phyloP scores from a whole-genome alignment of 2,888 invertebrate species.

The Eupsilia transversa region DNA sequence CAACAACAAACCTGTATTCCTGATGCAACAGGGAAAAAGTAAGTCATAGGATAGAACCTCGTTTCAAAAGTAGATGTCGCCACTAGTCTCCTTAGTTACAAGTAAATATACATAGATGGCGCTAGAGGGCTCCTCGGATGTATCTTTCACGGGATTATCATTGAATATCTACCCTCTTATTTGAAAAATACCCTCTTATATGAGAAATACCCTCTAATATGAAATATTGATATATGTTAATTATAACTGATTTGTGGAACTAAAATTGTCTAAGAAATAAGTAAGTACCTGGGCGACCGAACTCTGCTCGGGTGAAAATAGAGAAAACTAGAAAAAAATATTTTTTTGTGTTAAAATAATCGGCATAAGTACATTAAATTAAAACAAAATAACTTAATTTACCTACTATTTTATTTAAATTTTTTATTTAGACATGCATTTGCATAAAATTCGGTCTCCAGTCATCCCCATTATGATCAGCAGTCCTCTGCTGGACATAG shows the following conservation, averaged over 20 bases:
- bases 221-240: not conserved
- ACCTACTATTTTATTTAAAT: no score
- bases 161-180: not conserved
- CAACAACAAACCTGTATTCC: not conserved
- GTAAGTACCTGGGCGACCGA: no score
- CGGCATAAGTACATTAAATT: no score
- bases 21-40: not conserved
- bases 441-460: no score
- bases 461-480: not conserved
- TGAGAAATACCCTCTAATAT: not conserved
- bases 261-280: not conserved
- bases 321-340: no score
- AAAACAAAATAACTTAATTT: no score
- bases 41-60: not conserved
- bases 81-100: not conserved
- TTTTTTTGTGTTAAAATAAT: no score
- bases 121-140: not conserved
- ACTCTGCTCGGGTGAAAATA: no score
- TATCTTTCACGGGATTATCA: not conserved
- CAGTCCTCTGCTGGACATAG: not conserved
- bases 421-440: no score
- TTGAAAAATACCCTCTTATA: no score
- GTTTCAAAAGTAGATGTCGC: slow-evolving; percentile 33
- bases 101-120: slow-evolving; percentile 42
- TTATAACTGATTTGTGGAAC: not conserved